phyloP scores from a whole-genome alignment of 2,797 vertebrate species.

The Pampus argenteus region DNA sequence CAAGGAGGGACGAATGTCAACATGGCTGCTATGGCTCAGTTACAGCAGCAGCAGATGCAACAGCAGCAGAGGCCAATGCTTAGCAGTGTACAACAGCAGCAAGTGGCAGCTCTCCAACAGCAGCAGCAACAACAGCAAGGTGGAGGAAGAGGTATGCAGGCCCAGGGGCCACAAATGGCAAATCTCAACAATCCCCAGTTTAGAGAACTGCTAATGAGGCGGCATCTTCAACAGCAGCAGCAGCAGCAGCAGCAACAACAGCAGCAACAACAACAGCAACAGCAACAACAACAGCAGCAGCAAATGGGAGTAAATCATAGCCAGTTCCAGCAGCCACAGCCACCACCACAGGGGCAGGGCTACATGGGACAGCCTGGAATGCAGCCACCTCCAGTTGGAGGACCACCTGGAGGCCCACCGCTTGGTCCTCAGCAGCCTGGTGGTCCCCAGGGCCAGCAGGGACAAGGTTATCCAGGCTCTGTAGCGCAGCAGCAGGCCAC shows the following conservation, averaged over 20 bases:
- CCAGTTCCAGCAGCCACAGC: conserved; percentile 91
- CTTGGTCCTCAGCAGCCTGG: conserved; percentile 85
- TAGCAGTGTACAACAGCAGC: conserved; percentile 61
- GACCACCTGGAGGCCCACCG: conserved; percentile 61
- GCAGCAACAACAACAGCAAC: conserved; percentile 83
- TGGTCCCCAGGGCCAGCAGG: conserved; percentile 83
- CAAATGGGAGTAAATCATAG: conserved; percentile 91
- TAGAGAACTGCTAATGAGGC: conserved; percentile 91
- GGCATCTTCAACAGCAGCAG: conserved; percentile 86
- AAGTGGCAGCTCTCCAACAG: conserved; percentile 66
- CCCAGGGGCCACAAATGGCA: conserved; percentile 90
- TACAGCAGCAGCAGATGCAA: conserved; percentile 65
- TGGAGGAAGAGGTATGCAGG: conserved; percentile 82
- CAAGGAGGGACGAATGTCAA: conserved; percentile 83
- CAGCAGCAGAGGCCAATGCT: conserved; percentile 55
- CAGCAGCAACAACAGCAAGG: conserved; percentile 74
- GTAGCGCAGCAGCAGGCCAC: conserved; percentile 87
- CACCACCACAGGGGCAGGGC: conserved; percentile 84
- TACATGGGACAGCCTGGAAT: conserved; percentile 91
- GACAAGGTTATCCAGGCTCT: conserved; percentile 87
- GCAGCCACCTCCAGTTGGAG: conserved; percentile 82
- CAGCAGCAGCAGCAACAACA: conserved; percentile 85
- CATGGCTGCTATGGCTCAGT: conserved; percentile 80
- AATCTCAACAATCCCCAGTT: conserved; percentile 92
- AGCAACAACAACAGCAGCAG: conserved; percentile 86